Evolutionary conservation across 2,113 vertebrate genomes (phyloP), one percentile per base, ranked within the genome.

Genomic region (Cyanocitta stelleri): DNA sequence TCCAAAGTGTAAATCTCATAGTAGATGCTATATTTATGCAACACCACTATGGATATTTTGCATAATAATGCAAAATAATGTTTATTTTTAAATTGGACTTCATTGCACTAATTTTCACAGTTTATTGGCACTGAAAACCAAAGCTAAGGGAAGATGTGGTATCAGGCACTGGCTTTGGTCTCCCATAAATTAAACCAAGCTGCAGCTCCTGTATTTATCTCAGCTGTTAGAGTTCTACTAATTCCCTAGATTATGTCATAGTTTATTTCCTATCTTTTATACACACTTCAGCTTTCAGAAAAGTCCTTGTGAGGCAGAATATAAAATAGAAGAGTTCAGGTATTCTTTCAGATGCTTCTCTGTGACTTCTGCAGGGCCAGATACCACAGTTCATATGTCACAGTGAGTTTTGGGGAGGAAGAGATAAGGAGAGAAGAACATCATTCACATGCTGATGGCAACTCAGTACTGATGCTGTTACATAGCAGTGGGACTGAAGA

Each of bases 71-170:
- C 33, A 62, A 69, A 87, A 46, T 69, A 69, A 22, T 73, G 11
- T 59, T 86, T 78, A 58, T 91, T 96, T 94, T 95, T 76, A 79
- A 92, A 82, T 43, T 85, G 18, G 76, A 71, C 48, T 91, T 54
- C 19, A 69, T 68, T 84, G 68, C n/a, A 56, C 80, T 78, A 16
- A 87, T 68, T 92, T 95, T 88, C 72, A 72, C 56, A 58, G 63
- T 85, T 95, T 92, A 91, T 76, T 93, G 43, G 66, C 87, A 69
- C 35, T 62, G 71, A 78, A 74, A 87, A 62, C 39, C 73, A 67
- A 61, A 69, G 67, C 26, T 83, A 87, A 52, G 33, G 20, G 37
- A 69, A 84, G 62, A 55, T 68, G 27, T 46, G 21, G 16, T 87
- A 37, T 58, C 80, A 83, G 46, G 30, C 33, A n/a, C 33, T 83